Percentiles rank a stretch among this genome's conserved stretches.
These are phyloP conservation scores for Dreissena polymorpha DNA, from an alignment of 1,140 invertebrate genomes.

Conservation along the genomic window DNA sequence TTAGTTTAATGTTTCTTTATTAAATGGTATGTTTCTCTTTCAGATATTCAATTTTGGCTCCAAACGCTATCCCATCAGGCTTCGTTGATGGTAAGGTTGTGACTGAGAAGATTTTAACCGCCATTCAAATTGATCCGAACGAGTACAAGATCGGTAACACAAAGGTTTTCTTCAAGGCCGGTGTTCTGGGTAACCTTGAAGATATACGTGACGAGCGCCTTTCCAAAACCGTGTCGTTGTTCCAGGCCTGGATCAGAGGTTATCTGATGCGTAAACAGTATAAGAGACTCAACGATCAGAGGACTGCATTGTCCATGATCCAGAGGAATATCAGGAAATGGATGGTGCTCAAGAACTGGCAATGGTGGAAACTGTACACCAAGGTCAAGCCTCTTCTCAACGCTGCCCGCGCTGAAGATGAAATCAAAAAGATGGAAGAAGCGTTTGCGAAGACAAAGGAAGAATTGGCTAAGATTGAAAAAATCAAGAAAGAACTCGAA, in stretches of 20 bases:
- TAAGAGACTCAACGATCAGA: conserved; percentile 98
- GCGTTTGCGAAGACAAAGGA: conserved; percentile 96
- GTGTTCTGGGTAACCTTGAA: conserved; percentile 99
- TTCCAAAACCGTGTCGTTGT: conserved; percentile 97
- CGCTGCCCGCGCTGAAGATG: conserved; percentile 98
- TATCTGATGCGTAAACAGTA: conserved; percentile 91
- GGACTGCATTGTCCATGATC: conserved; percentile 96
- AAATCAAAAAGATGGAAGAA: conserved; percentile 97
- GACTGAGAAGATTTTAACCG: conserved; percentile 88
- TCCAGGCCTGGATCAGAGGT: conserved; percentile 96
- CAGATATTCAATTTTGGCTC: conserved; percentile 98
- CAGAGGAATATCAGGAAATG: conserved; percentile 99
- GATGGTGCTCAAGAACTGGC: conserved; percentile 98
- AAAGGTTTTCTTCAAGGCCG: conserved; percentile 99
- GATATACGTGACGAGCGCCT: conserved; percentile 99
- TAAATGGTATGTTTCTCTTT: conserved; percentile 8
- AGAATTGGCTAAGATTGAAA: conserved; percentile 94
- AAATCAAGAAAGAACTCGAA: conserved; percentile 97
- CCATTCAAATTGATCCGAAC: conserved; percentile 89
- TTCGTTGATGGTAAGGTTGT: conserved; percentile 89
- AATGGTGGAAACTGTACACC: conserved; percentile 99
- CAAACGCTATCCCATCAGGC: conserved; percentile 88
- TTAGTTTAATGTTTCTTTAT: not conserved
- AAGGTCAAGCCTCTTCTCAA: conserved; percentile 98
- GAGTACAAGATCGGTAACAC: conserved; percentile 96